Evolutionary conservation across 2,888 invertebrate genomes (phyloP).

Genomic region (Bembecia ichneumoniformis): DNA sequence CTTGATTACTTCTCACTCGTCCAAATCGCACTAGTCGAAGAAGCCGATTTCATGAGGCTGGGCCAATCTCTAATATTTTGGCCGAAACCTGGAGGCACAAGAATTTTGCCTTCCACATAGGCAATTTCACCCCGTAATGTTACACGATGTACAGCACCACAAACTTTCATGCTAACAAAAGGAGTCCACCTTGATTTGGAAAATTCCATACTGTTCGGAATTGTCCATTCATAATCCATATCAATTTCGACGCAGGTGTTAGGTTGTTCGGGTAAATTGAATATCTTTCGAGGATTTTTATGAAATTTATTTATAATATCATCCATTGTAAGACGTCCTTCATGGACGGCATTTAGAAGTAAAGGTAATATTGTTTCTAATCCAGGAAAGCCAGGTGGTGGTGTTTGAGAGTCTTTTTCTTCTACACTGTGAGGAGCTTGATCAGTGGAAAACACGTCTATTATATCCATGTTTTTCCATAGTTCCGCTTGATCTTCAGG

Average conservation of each 20-base stretch:
- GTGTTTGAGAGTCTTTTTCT: conserved; percentile 87
- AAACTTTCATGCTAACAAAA: conserved; percentile 89
- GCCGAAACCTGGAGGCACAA: conserved; percentile 90
- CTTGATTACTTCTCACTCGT: conserved; percentile 62
- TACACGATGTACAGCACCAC: conserved; percentile 92
- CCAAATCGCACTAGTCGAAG: conserved; percentile 31
- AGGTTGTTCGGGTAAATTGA: conserved; percentile 94
- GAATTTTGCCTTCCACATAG: conserved; percentile 93
- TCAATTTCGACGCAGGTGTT: conserved; percentile 98
- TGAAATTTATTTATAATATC: conserved; percentile 93
- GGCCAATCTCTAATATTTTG: conserved; percentile 86
- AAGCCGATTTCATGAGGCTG: conserved; percentile 48
- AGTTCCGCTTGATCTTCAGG: conserved; percentile 94
- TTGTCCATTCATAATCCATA: conserved; percentile 93
- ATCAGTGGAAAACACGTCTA: conserved; percentile 99
- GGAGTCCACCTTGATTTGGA: conserved; percentile 98
- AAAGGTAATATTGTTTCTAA: conserved; percentile 98
- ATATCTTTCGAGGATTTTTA: conserved; percentile 94
- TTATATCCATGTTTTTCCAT: conserved; percentile 97
- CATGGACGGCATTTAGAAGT: conserved; percentile 92
- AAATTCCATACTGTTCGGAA: conserved; percentile 85
- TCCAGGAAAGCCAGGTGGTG: conserved; percentile 96
- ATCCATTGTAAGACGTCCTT: conserved; percentile 89
- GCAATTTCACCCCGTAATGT: conserved; percentile 96
- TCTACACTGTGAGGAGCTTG: conserved; percentile 96